Conservation (phyloP, 2,888 invertebrate species). For the Mimumesa dahlbomi region DNA sequence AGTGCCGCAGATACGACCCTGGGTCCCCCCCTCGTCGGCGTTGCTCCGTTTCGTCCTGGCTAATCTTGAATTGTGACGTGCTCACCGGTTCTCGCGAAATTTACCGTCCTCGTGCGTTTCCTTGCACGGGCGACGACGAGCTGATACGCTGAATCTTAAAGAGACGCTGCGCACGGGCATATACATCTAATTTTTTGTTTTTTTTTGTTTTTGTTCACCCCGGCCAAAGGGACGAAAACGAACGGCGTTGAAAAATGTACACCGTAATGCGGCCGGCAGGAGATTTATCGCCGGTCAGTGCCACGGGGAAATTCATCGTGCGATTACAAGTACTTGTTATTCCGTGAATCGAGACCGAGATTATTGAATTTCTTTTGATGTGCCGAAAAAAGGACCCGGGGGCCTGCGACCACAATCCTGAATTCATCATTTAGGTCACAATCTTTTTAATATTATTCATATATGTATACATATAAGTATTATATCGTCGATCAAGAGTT, state of each 20-base stretch:
- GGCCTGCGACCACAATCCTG: too few species aligned
- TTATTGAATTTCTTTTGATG: constrained; percentile 45
- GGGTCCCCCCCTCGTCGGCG: too few species aligned
- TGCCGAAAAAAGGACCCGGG: constrained; percentile 26
- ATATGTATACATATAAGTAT: too few species aligned
- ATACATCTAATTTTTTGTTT: constrained; percentile 36
- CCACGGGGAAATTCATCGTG: constrained; percentile 46
- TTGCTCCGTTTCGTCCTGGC: constrained; percentile 54
- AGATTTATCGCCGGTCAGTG: constrained; percentile 53
- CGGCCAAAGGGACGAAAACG: constrained; percentile 43
- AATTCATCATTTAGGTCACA: too few species aligned
- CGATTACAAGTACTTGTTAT: constrained; percentile 51
- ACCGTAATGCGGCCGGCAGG: constrained; percentile 41
- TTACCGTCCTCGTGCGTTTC: constrained; percentile 51
- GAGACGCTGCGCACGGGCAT: constrained; percentile 48
- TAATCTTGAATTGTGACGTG: constrained; percentile 62
- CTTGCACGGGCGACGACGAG: constrained; percentile 42
- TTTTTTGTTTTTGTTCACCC: constrained; percentile 3
- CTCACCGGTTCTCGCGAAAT: constrained; percentile 59
- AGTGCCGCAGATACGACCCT: too few species aligned
- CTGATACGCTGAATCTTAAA: constrained; percentile 66
- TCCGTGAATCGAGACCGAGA: constrained; percentile 48
- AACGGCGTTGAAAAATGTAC: constrained; percentile 57
- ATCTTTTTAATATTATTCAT: too few species aligned
- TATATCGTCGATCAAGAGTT: too few species aligned